Conservation (phyloP, 2,888 invertebrate species). For the Aelia acuminata region DNA sequence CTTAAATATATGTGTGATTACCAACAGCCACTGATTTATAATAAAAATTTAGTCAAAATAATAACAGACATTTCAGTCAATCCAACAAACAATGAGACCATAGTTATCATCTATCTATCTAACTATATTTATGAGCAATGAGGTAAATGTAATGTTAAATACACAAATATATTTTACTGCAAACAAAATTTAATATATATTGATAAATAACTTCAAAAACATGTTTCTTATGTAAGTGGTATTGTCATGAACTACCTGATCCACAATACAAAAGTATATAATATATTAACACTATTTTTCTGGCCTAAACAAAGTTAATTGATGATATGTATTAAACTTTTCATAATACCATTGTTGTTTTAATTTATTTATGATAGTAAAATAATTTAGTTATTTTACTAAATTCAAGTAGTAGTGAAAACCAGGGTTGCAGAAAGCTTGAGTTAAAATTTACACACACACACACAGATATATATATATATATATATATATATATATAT, state of each 20-base stretch:
- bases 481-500: too few relatives aligned
- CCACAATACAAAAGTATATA: constrained; percentile 24
- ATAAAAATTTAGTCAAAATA: constrained; percentile 63
- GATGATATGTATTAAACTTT: constrained; percentile 55
- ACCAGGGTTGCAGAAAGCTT: background rate
- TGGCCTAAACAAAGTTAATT: constrained; percentile 28
- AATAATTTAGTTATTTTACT: background rate
- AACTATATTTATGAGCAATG: constrained; percentile 61
- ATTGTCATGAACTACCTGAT: constrained; percentile 42
- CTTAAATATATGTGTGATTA: constrained; percentile 57
- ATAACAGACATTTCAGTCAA: constrained; percentile 63
- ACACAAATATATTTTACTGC: constrained; percentile 58
- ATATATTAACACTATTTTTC: constrained; percentile 15
- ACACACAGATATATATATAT: too few relatives aligned
- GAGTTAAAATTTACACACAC: too few relatives aligned
- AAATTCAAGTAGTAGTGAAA: too few relatives aligned
- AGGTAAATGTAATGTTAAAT: constrained; percentile 58
- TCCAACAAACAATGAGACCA: constrained; percentile 62
- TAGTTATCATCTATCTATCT: constrained; percentile 3
- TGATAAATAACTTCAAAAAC: constrained; percentile 39
- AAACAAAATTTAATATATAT: constrained; percentile 47
- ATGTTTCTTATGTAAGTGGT: constrained; percentile 53
- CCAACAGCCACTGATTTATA: constrained; percentile 59
- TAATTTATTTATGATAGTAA: background rate
- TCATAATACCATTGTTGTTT: background rate